These are phyloP conservation scores for Carposina sasakii DNA, from an alignment of 1,140 invertebrate genomes.

Conservation along the genomic window DNA sequence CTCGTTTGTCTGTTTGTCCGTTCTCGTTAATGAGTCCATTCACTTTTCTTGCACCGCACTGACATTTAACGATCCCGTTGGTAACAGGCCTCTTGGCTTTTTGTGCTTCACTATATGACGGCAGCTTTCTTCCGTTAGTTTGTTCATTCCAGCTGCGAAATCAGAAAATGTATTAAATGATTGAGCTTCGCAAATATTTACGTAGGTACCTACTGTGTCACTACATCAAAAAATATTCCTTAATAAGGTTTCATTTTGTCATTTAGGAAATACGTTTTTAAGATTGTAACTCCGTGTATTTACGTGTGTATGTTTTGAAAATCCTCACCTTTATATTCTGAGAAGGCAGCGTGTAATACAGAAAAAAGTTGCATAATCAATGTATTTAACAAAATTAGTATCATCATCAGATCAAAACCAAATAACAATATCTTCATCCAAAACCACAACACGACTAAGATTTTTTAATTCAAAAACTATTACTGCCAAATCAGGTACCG, in stretches of 20 bases:
- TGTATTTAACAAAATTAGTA: constrained; percentile 26
- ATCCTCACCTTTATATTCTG: constrained; percentile 68
- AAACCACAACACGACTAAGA: no score
- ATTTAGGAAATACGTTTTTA: no score
- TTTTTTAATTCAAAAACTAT: no score
- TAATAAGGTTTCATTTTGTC: no score
- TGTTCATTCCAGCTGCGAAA: constrained; percentile 68
- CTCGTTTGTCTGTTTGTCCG: constrained; percentile 34
- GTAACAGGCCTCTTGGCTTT: constrained; percentile 62
- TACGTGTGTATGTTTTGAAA: no score
- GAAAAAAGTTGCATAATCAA: constrained; percentile 60
- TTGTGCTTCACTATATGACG: constrained; percentile 69
- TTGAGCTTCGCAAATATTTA: neutral
- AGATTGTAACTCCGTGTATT: no score
- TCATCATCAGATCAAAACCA: neutral
- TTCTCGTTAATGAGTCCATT: constrained; percentile 40
- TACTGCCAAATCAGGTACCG: constrained; percentile 13
- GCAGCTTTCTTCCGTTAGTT: constrained; percentile 63
- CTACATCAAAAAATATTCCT: no score
- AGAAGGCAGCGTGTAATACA: constrained; percentile 66
- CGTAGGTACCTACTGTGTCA: no score
- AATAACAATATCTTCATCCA: no score
- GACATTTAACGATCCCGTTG: constrained; percentile 59
- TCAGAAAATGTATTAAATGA: constrained; percentile 7
- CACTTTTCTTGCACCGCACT: constrained; percentile 58